phyloP scores from a whole-genome alignment of 2,888 invertebrate species.

The Amblyteles armatorius region DNA sequence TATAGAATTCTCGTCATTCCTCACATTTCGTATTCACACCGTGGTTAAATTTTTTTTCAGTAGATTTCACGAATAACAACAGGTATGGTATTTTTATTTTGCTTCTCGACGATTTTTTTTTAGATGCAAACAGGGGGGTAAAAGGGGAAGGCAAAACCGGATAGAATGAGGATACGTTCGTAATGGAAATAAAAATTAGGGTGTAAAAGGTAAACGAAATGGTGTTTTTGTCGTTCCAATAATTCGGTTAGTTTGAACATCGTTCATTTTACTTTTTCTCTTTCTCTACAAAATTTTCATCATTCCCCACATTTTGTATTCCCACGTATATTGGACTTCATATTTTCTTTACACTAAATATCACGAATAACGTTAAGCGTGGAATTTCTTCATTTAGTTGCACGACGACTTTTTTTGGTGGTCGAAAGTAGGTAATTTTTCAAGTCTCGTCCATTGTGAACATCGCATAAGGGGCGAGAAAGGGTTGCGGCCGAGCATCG shows the following conservation, averaged over 20 bases:
- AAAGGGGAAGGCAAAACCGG: constrained; percentile 36
- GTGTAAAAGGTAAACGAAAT: constrained; percentile 17
- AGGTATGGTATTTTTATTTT: not conserved
- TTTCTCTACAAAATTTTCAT: too few species aligned
- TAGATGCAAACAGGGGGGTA: not conserved
- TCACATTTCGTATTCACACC: not conserved
- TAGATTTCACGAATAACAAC: too few species aligned
- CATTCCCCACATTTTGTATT: too few species aligned
- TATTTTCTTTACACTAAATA: too few species aligned
- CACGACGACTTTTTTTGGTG: not conserved
- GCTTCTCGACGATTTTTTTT: not conserved
- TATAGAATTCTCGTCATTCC: too few species aligned
- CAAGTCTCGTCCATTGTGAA: constrained; percentile 38
- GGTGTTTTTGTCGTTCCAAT: not conserved
- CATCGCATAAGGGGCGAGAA: constrained; percentile 47
- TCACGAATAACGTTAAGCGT: too few species aligned
- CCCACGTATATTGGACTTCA: too few species aligned
- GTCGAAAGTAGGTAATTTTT: not conserved
- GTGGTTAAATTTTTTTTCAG: too few species aligned
- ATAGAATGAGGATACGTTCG: constrained; percentile 44
- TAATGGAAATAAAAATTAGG: constrained; percentile 16
- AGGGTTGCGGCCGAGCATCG: constrained; percentile 60
- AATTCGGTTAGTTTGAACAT: not conserved
- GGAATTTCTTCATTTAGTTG: too few species aligned
- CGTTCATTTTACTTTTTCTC: too few species aligned